Conservation (phyloP, 2,797 vertebrate genomes). For the Muscicapa striata region DNA sequence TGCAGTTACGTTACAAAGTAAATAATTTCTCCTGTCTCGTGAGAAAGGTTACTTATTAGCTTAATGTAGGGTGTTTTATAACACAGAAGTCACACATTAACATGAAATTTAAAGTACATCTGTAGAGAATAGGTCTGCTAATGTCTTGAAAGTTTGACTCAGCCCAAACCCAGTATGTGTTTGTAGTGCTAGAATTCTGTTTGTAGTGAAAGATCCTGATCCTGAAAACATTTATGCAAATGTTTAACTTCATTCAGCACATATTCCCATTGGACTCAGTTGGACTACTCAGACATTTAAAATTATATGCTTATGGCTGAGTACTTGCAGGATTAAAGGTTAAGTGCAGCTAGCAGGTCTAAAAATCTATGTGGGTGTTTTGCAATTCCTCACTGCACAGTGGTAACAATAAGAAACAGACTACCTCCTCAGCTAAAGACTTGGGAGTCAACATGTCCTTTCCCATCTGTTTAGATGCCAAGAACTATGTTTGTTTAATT, state of each 20-base stretch:
- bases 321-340: slow-evolving; percentile 65
- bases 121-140: neutral
- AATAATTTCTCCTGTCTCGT: neutral
- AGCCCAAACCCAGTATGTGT: neutral
- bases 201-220: slow-evolving; percentile 19
- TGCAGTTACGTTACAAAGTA: neutral
- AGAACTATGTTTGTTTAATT: slow-evolving; percentile 71
- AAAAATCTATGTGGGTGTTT: slow-evolving; percentile 66
- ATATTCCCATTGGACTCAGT: slow-evolving; percentile 7
- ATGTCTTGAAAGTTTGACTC: neutral
- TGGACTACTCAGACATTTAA: slow-evolving; percentile 50
- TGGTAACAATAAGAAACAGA: slow-evolving; percentile 67
- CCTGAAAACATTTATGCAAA: slow-evolving; percentile 40
- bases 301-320: slow-evolving; percentile 58
- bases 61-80: neutral
- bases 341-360: slow-evolving; percentile 68
- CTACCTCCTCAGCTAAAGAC: slow-evolving; percentile 55
- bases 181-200: neutral
- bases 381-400: slow-evolving; percentile 39
- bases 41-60: slow-evolving; percentile 1
- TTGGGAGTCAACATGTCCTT: slow-evolving; percentile 65
- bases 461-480: slow-evolving; percentile 68
- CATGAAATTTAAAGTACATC: neutral
- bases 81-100: neutral
- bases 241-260: slow-evolving; percentile 25